These are phyloP conservation scores for Poecilobothrus nobilitatus DNA, from an alignment of 2,888 invertebrate species.

Conservation along the genomic window DNA sequence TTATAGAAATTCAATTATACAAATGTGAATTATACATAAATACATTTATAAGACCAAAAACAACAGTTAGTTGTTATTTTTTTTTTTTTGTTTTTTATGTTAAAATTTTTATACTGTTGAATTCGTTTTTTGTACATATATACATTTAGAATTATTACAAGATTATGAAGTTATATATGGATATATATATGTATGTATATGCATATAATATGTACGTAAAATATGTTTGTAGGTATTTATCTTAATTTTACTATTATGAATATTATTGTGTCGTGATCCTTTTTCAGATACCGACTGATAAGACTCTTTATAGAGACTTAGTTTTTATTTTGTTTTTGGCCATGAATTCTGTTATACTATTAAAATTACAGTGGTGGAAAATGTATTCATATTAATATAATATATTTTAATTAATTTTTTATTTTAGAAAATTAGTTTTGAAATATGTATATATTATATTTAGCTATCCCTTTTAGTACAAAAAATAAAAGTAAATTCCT, in stretches of 20 bases:
- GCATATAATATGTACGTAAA: neutral
- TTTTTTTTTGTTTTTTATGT: too few species aligned
- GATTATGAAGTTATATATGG: neutral
- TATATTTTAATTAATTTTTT: neutral
- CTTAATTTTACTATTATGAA: neutral
- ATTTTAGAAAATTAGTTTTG: too few species aligned
- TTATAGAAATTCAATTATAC: neutral
- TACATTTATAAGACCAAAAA: too few species aligned
- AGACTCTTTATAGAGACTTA: neutral
- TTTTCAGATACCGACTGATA: constrained; percentile 1
- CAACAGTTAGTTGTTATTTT: too few species aligned
- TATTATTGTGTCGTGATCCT: neutral
- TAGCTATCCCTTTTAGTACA: too few species aligned
- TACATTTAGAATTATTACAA: neutral
- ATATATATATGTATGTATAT: neutral
- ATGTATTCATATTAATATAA: too few species aligned
- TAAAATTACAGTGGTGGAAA: neutral
- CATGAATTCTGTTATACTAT: neutral
- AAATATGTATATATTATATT: too few species aligned
- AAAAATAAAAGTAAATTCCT: too few species aligned
- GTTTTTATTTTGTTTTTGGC: constrained; percentile 3
- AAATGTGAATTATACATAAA: neutral
- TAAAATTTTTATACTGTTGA: neutral
- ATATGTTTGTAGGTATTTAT: too few species aligned
- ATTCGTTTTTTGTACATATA: neutral